Percentiles rank a stretch among this genome's conserved stretches.
phyloP scores from a whole-genome alignment of 2,888 invertebrate genomes.

The Plagiodera versicolora region DNA sequence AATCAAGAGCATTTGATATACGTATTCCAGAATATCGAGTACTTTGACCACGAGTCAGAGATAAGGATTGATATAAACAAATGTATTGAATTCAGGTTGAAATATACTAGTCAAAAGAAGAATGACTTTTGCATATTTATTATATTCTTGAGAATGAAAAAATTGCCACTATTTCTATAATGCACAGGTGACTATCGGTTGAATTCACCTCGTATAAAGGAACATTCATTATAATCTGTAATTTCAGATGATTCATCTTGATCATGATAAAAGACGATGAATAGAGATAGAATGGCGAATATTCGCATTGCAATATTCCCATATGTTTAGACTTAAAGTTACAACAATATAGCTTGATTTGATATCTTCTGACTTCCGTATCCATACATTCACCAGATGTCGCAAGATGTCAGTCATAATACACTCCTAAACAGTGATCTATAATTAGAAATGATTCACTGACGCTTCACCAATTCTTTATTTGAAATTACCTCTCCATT shows the following conservation, averaged over 20 bases:
- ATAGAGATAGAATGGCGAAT: neutral
- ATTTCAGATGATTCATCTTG: neutral
- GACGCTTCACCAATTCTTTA: neutral
- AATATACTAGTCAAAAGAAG: no score
- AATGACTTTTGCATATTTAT: no score
- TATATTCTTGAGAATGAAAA: no score
- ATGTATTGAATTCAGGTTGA: no score
- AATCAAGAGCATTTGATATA: neutral
- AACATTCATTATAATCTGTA: no score
- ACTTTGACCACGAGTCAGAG: no score
- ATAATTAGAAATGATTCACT: neutral
- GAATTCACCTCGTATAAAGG: no score
- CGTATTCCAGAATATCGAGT: no score
- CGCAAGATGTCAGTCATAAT: neutral
- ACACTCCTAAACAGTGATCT: neutral
- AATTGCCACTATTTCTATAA: no score
- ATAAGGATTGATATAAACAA: no score
- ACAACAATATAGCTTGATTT: neutral
- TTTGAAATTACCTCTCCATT: neutral
- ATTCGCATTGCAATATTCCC: neutral
- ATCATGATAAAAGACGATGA: neutral
- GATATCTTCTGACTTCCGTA: neutral
- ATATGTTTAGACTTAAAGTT: neutral
- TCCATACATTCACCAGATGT: neutral
- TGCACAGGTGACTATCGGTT: no score